Conservation (phyloP, 2,888 invertebrate species). For the Isotomurus palustris region DNA sequence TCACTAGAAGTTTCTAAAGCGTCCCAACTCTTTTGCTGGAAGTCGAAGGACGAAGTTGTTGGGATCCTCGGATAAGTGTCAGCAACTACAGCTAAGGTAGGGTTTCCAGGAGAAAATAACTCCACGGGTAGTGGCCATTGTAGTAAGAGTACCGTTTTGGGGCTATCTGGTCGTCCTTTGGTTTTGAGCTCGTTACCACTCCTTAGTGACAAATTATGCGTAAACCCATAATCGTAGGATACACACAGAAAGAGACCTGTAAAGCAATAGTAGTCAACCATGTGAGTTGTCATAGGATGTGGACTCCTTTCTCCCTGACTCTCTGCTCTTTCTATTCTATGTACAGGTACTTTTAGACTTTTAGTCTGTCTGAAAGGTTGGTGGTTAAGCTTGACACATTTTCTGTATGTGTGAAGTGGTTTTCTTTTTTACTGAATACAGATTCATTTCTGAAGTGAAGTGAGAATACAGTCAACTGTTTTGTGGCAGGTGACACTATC, state of each 20-base stretch:
- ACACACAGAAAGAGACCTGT: slow-evolving; percentile 44
- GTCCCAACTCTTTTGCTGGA: slow-evolving; percentile 40
- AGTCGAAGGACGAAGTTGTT: slow-evolving; percentile 38
- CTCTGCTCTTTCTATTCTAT: too few relatives aligned
- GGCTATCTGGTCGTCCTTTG: slow-evolving; percentile 25
- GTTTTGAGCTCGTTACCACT: slow-evolving; percentile 33
- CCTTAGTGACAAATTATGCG: slow-evolving; percentile 43
- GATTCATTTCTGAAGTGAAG: too few relatives aligned
- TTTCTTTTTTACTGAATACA: too few relatives aligned
- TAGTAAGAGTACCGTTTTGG: slow-evolving; percentile 40
- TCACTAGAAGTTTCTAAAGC: slow-evolving; percentile 32
- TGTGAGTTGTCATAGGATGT: too few relatives aligned
- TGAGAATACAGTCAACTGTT: too few relatives aligned
- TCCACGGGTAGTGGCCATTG: slow-evolving; percentile 46
- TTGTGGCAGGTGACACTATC: too few relatives aligned
- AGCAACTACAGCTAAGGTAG: slow-evolving; percentile 42
- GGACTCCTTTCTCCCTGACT: too few relatives aligned
- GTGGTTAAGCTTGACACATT: too few relatives aligned
- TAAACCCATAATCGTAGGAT: slow-evolving; percentile 43
- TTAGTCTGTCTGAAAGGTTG: too few relatives aligned
- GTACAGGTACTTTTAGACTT: too few relatives aligned
- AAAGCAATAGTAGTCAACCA: too few relatives aligned
- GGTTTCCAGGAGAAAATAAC: slow-evolving; percentile 36
- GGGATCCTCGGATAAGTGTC: slow-evolving; percentile 39
- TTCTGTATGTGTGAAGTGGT: too few relatives aligned